A percentile compares a stretch with the other conserved stretches of the same genome.
phyloP scores from a whole-genome alignment of 2,797 vertebrate species.

The Balearica regulorum region DNA sequence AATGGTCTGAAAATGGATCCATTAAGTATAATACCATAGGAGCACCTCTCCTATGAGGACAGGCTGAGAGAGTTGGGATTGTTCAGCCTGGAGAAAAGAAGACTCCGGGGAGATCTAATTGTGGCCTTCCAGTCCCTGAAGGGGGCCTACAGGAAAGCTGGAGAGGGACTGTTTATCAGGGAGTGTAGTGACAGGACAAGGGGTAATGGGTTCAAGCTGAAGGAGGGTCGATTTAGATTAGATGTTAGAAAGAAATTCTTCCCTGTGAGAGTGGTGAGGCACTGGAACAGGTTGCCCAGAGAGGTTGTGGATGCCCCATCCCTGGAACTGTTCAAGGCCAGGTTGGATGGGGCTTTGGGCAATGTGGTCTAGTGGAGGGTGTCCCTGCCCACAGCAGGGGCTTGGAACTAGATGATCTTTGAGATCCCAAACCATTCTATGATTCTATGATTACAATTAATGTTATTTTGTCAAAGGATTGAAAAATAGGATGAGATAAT shows the following conservation, averaged over 20 bases:
- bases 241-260: too few species aligned
- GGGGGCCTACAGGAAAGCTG: not conserved
- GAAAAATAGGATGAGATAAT: not conserved
- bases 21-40: too few species aligned
- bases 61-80: not conserved
- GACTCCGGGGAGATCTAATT: not conserved
- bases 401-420: fast-evolving
- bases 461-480: too few species aligned
- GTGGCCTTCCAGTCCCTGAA: fast-evolving
- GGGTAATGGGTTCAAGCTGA: not conserved
- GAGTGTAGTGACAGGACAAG: not conserved
- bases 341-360: fast-evolving
- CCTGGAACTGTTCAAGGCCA: fast-evolving
- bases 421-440: not conserved
- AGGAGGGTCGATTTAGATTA: too few species aligned
- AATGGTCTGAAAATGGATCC: too few species aligned
- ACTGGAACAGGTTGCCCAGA: too few species aligned
- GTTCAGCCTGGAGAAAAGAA: not conserved
- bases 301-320: not conserved
- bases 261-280: too few species aligned
- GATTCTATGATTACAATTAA: not conserved
- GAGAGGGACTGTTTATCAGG: not conserved
- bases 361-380: fast-evolving
- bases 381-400: fast-evolving
- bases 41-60: not conserved